A percentile compares a stretch with the other conserved stretches of the same genome.
These are phyloP conservation scores for Lithosia quadra DNA, from an alignment of 2,888 invertebrate species.

Conservation along the genomic window DNA sequence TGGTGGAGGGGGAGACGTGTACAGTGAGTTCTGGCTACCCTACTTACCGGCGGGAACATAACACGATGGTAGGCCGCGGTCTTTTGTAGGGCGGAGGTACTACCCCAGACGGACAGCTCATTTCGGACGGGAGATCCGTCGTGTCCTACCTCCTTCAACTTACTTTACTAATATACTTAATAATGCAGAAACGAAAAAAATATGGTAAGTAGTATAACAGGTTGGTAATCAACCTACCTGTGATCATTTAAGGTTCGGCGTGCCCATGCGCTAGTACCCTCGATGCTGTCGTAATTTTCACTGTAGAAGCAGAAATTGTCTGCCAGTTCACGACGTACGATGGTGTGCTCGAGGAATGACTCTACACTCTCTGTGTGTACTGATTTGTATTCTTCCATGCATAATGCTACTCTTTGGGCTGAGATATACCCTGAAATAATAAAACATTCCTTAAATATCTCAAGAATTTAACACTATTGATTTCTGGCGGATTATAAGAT, in stretches of 20 bases:
- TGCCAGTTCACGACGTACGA: constrained; percentile 93
- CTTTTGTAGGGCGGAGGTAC: no score
- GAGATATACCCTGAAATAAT: constrained; percentile 91
- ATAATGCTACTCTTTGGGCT: constrained; percentile 92
- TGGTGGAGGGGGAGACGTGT: no score
- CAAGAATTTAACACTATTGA: no score
- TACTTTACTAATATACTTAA: no score
- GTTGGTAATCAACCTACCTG: constrained; percentile 68
- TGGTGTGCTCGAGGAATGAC: constrained; percentile 94
- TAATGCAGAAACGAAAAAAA: not conserved
- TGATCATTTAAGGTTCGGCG: constrained; percentile 92
- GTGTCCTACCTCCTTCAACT: no score
- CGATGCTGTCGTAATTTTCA: constrained; percentile 92
- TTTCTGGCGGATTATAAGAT: no score
- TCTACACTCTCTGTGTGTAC: constrained; percentile 90
- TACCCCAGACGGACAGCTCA: no score
- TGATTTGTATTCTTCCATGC: constrained; percentile 88
- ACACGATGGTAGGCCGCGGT: no score
- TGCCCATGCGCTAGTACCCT: constrained; percentile 94
- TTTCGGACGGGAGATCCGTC: no score
- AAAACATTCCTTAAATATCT: not conserved
- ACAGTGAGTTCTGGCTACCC: no score
- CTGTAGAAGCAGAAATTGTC: constrained; percentile 97
- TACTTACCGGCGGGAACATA: no score
- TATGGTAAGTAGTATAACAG: no score